phyloP scores from a whole-genome alignment of 1,140 invertebrate genomes.

The Halictus rubicundus region DNA sequence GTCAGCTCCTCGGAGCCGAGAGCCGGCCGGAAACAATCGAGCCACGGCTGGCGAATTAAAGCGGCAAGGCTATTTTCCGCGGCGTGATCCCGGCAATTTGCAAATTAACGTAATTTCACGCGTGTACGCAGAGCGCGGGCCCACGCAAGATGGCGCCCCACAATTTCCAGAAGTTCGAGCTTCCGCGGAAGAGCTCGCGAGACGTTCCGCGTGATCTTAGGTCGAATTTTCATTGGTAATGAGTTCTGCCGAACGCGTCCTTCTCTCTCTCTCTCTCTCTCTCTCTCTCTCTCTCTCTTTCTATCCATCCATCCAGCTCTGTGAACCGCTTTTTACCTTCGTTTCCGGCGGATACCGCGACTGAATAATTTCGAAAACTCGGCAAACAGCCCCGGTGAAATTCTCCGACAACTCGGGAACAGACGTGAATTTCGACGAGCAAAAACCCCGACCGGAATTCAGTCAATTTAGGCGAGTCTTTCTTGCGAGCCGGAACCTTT shows the following conservation, averaged over 20 bases:
- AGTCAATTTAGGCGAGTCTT: constrained; percentile 14
- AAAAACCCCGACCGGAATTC: constrained; percentile 17
- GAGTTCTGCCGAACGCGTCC: not conserved
- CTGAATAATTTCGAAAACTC: constrained; percentile 43
- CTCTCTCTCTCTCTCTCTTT: not conserved
- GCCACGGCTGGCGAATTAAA: not conserved
- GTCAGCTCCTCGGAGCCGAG: too few relatives aligned
- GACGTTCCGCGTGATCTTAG: not conserved
- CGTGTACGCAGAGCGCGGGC: constrained; percentile 3
- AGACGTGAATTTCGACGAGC: constrained; percentile 3
- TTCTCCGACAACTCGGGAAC: constrained; percentile 17
- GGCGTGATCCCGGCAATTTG: constrained; percentile 6
- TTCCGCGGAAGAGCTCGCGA: not conserved
- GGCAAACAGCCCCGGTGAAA: constrained; percentile 6
- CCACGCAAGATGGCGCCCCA: too few relatives aligned
- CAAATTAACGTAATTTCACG: constrained; percentile 32
- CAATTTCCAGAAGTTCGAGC: not conserved
- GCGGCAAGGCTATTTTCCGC: not conserved
- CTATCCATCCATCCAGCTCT: too few relatives aligned
- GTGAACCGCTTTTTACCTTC: not conserved
- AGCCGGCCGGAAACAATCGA: constrained; percentile 14
- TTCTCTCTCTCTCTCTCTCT: not conserved
- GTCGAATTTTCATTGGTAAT: constrained; percentile 49
- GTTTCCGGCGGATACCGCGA: not conserved
- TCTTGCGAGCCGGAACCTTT: not conserved